phyloP scores from a whole-genome alignment of 2,888 invertebrate genomes.

The Spialia ferax region DNA sequence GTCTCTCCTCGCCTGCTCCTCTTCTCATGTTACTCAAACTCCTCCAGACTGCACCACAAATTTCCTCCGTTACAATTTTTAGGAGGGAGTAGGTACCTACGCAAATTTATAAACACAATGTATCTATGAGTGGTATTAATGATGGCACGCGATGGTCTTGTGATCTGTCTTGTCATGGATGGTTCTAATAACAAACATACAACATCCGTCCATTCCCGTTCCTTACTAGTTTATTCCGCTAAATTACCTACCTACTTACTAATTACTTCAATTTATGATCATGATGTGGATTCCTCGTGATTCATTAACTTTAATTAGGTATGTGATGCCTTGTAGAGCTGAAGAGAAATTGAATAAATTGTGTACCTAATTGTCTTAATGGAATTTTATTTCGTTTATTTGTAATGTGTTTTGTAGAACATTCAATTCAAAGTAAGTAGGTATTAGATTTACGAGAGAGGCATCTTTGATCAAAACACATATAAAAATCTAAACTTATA shows the following conservation, averaged over 20 bases:
- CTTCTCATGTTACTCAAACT: too few species aligned
- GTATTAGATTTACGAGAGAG: too few species aligned
- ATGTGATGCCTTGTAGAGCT: slow-evolving; percentile 6
- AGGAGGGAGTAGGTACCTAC: too few species aligned
- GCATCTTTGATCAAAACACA: too few species aligned
- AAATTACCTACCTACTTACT: slow-evolving; percentile 9
- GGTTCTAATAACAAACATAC: background rate
- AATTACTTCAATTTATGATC: slow-evolving; percentile 26
- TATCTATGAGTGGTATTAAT: background rate
- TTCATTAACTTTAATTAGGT: slow-evolving; percentile 19
- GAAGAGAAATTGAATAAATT: background rate
- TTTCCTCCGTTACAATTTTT: too few species aligned
- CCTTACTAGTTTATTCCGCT: slow-evolving; percentile 13
- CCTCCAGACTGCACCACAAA: too few species aligned
- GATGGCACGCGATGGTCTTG: background rate
- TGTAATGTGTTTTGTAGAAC: background rate
- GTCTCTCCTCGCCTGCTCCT: too few species aligned
- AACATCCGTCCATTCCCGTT: slow-evolving; percentile 18
- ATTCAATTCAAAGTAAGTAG: background rate
- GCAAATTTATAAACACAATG: background rate
- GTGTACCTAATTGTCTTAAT: background rate
- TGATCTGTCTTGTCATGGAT: background rate
- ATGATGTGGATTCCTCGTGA: slow-evolving; percentile 10
- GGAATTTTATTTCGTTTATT: background rate
- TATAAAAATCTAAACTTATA: too few species aligned